phyloP scores from a whole-genome alignment of 2,888 invertebrate genomes.

The Sericinus montela region DNA sequence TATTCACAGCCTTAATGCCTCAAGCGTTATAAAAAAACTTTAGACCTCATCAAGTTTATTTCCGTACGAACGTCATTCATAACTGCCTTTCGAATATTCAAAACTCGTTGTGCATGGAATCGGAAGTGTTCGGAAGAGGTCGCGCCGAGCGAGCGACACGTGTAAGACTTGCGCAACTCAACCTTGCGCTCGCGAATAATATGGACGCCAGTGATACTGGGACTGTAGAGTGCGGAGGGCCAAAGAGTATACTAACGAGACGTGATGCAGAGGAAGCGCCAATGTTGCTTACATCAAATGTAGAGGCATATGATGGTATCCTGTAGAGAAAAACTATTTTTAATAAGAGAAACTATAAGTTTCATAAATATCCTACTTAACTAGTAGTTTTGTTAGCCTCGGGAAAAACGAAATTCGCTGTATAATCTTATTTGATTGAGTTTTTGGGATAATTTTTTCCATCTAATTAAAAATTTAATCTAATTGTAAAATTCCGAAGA shows the following conservation, averaged over 20 bases:
- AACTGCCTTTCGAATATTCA: slow-evolving; percentile 60
- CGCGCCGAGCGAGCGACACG: slow-evolving; percentile 54
- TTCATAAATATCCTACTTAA: too few relatives aligned
- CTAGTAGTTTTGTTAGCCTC: too few relatives aligned
- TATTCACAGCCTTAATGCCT: background rate
- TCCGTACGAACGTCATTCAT: slow-evolving; percentile 55
- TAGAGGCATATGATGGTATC: background rate
- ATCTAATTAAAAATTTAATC: too few relatives aligned
- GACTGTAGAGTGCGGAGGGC: slow-evolving; percentile 27
- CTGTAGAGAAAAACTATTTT: too few relatives aligned
- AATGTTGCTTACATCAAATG: background rate
- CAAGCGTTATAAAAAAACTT: slow-evolving; percentile 10
- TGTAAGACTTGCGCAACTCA: slow-evolving; percentile 67
- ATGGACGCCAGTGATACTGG: slow-evolving; percentile 34
- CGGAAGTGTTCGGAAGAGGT: slow-evolving; percentile 73
- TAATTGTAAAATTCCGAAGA: too few relatives aligned
- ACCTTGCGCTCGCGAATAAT: slow-evolving; percentile 73
- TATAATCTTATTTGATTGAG: too few relatives aligned
- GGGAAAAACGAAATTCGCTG: too few relatives aligned
- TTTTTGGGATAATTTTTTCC: too few relatives aligned
- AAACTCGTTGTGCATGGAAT: slow-evolving; percentile 65
- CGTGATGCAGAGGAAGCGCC: background rate
- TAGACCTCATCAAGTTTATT: slow-evolving; percentile 34
- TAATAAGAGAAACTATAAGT: too few relatives aligned
- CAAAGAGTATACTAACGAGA: background rate